Base-by-base conservation (phyloP, 2,888 invertebrate species). In the Tyria jacobaeae region DNA sequence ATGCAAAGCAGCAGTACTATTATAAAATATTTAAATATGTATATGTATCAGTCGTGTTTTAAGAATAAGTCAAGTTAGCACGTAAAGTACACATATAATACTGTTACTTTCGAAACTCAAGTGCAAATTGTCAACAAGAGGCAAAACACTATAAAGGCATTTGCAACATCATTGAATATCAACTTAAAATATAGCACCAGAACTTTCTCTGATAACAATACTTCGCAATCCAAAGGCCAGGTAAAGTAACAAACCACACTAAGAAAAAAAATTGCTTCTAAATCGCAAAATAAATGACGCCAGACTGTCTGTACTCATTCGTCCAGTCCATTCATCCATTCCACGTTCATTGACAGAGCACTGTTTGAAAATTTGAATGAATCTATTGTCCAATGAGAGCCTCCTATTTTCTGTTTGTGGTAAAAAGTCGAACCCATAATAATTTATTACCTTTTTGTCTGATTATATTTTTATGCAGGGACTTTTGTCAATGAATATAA, bases 271-370 rank as follows among this genome's bases (percentile, higher is more conserved):
- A 76, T 68, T 58, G 67, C 76, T 69, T 67, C 71, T 70, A 80
- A 86, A 86, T 81, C 66, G 76, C 80, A 67, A 79, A 79, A 81
- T 85, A 80, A 83, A 78, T 80, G 87, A 79, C 82, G 84, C 83
- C 62, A 62, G 52, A 39, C 57, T 49, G 62, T 39, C 53, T 44
- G 41, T 17, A 39, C 25, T 17, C 52, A 53, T 87, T 87, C 41
- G 15, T 55, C 21, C 31, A 44, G 14, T 7, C 21, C 55, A 73
- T 82, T 82, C 82, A 84, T 83, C 81, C 77, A 79, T 71, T 57
- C 75, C 72, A 76, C 70, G 70, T 71, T 75, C 79, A 78, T 81
- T 84, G 74, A 76, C 71, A 7, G 71, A 77, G 62, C 68, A 66
- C 65, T 69, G 65, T 75, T 66, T 64, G 41, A 69, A 51, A 47